A percentile compares a stretch with the other conserved stretches of the same genome.
These are phyloP conservation scores for Griposia aprilina DNA, from an alignment of 2,888 invertebrate genomes.

Conservation along the genomic window DNA sequence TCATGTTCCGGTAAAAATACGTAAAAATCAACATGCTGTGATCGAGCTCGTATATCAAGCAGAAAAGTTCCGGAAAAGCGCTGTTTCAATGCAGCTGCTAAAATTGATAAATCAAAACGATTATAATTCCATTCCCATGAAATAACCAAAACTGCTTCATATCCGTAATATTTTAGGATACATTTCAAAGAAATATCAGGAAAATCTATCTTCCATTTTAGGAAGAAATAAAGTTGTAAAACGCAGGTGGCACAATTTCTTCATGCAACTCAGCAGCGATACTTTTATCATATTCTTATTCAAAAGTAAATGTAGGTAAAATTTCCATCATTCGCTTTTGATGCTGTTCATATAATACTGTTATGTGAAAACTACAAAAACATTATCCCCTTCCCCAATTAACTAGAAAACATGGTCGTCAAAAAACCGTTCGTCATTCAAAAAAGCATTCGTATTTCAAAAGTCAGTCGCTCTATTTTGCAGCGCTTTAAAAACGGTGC, in stretches of 20 bases:
- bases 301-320: conserved; percentile 2
- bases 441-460: conserved; percentile 25
- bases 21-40: conserved; percentile 47
- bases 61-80: conserved; percentile 36
- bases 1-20: conserved; percentile 35
- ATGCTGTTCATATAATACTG: background rate
- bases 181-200: conserved; percentile 11
- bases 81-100: conserved; percentile 19
- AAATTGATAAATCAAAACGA: conserved; percentile 26
- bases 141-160: background rate
- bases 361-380: background rate
- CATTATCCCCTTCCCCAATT: background rate
- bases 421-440: conserved; percentile 19
- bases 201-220: conserved; percentile 26
- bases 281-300: conserved; percentile 34
- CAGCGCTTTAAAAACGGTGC: conserved; percentile 56
- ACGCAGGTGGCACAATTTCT: conserved; percentile 46
- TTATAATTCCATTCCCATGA: no score
- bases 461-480: conserved; percentile 41
- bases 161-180: conserved; percentile 8
- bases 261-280: conserved; percentile 29
- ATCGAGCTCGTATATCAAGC: conserved; percentile 56
- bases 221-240: conserved; percentile 53
- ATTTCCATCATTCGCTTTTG: background rate
- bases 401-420: background rate